These are phyloP conservation scores for Frieseomelitta varia DNA, from an alignment of 1,140 invertebrate genomes.

Conservation along the genomic window DNA sequence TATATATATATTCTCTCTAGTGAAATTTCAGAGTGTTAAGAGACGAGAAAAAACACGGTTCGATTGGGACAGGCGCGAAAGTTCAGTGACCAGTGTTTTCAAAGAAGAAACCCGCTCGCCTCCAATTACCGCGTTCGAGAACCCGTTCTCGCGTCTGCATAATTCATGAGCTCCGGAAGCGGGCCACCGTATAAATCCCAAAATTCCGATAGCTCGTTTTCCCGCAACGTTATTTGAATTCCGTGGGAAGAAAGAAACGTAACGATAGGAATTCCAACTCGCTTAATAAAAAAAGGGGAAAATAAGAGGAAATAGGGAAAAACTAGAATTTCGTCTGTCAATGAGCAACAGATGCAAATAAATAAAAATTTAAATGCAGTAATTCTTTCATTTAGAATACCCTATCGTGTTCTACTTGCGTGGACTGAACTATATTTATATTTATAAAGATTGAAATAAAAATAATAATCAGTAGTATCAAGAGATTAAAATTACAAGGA, in stretches of 20 bases:
- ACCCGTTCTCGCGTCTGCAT: slow-evolving; percentile 19
- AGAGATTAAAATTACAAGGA: no score
- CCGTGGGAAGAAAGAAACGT: neutral
- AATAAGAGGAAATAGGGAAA: neutral
- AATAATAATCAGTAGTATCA: no score
- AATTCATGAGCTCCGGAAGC: slow-evolving; percentile 32
- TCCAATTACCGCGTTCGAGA: slow-evolving; percentile 33
- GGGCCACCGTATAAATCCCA: slow-evolving; percentile 31
- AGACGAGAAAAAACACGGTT: neutral
- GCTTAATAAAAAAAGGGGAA: no score
- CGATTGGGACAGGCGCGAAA: neutral
- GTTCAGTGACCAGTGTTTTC: slow-evolving; percentile 34
- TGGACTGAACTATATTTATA: no score
- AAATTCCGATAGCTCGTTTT: slow-evolving; percentile 32
- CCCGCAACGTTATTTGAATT: slow-evolving; percentile 16
- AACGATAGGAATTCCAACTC: neutral
- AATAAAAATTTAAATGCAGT: neutral
- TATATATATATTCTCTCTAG: neutral
- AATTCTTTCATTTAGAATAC: neutral
- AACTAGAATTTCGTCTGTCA: neutral
- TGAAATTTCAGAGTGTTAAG: neutral
- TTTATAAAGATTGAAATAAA: no score
- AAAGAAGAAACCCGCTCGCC: slow-evolving; percentile 11
- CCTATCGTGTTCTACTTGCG: neutral
- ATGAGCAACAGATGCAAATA: neutral